Conservation (phyloP, 2,113 vertebrate genomes). For the Phyllostomus discolor region DNA sequence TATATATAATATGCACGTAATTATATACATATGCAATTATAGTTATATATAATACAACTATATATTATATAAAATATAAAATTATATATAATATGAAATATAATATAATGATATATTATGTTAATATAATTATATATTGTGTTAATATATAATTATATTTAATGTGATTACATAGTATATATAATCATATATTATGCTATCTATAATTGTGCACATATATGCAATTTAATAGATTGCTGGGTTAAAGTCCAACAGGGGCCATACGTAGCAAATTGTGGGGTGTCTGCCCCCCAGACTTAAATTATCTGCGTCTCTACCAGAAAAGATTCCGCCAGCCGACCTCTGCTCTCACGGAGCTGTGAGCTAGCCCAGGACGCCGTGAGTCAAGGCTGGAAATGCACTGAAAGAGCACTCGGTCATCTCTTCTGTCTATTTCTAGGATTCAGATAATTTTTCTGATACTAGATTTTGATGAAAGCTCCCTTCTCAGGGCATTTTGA, state of each 20-base stretch:
- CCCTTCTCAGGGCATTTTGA: not conserved
- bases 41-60: not conserved
- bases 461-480: not conserved
- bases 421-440: not conserved
- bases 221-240: not conserved
- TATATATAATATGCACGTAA: not conserved
- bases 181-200: not conserved
- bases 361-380: not conserved
- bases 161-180: not conserved
- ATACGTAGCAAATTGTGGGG: not conserved
- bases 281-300: not conserved
- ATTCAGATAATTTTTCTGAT: not conserved
- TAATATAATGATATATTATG: not conserved
- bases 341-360: not conserved
- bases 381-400: not conserved
- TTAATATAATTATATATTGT: not conserved
- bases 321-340: not conserved
- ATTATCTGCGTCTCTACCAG: not conserved
- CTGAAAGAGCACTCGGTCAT: not conserved
- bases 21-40: not conserved
- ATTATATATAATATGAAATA: not conserved
- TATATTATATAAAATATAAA: not conserved
- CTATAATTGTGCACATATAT: not conserved
- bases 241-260: not conserved
- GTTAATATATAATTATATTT: not conserved